phyloP scores from a whole-genome alignment of 37 sponge, comb jelly and placozoan species.

The Lycopodina hypogea region DNA sequence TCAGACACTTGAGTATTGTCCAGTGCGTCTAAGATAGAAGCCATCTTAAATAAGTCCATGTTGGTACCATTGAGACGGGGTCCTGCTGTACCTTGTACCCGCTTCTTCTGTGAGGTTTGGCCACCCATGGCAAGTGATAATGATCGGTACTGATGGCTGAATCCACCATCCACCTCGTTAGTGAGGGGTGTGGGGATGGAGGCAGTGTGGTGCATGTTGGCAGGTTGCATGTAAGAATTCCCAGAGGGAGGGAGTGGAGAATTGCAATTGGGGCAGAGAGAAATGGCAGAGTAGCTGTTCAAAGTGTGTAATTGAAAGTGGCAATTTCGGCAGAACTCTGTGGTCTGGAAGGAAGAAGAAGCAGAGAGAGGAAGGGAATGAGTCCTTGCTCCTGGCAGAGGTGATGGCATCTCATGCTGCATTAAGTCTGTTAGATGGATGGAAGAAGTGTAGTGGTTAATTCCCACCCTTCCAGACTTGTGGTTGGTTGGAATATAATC shows the following conservation, averaged over 20 bases:
- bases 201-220: neutral
- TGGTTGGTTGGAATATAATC: constrained; percentile 27
- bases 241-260: neutral
- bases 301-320: constrained; percentile 5
- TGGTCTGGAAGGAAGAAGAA: neutral
- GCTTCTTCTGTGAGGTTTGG: too few relatives aligned
- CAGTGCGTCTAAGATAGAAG: constrained; percentile 27
- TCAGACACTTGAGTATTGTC: constrained; percentile 23
- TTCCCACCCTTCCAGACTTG: constrained; percentile 1
- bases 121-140: neutral
- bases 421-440: neutral
- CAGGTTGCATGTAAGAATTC: neutral
- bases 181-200: neutral
- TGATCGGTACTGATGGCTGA: neutral
- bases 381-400: neutral
- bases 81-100: neutral
- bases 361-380: neutral
- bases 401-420: neutral
- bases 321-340: constrained; percentile 24
- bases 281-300: neutral
- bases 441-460: neutral
- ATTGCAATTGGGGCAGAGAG: constrained; percentile 32
- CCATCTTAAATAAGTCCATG: constrained; percentile 41
- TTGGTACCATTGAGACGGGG: neutral
- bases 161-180: neutral